These are phyloP conservation scores for Paragorgia papillata DNA, from an alignment of 92 coral and sea anemone genomes.

Conservation along the genomic window DNA sequence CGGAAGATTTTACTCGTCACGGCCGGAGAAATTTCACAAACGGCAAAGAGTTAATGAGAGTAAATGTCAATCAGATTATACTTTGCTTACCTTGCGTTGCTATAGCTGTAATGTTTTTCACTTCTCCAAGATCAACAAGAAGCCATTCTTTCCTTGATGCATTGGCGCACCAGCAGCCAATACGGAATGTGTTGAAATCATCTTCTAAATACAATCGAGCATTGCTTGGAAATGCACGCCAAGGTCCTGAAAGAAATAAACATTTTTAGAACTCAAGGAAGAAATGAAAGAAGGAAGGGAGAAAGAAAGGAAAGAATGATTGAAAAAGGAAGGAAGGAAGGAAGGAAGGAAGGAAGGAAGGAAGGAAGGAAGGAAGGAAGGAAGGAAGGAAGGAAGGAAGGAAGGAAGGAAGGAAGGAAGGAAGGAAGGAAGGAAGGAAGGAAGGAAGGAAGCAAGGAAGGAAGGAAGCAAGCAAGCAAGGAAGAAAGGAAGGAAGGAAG, in stretches of 20 bases:
- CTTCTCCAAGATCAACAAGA: slow-evolving; percentile 71
- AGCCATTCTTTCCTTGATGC: slow-evolving; percentile 68
- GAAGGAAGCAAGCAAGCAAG: neutral
- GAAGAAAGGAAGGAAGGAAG: neutral
- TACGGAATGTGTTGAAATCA: slow-evolving; percentile 52
- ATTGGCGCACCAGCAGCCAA: slow-evolving; percentile 81
- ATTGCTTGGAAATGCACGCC: slow-evolving; percentile 79
- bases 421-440: neutral
- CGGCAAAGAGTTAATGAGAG: too few relatives aligned
- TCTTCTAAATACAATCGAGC: slow-evolving; percentile 73
- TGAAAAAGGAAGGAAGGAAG: neutral
- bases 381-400: neutral
- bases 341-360: neutral
- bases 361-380: too few relatives aligned
- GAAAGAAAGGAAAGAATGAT: neutral
- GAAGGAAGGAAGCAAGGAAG: neutral
- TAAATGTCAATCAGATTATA: too few relatives aligned
- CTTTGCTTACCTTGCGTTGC: slow-evolving; percentile 70
- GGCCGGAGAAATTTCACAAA: too few relatives aligned
- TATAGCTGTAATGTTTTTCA: slow-evolving; percentile 67
- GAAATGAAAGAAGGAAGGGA: neutral
- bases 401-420: neutral
- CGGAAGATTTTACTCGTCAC: too few relatives aligned
- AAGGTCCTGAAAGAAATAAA: slow-evolving; percentile 10
- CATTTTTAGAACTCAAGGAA: neutral